Conservation (phyloP, 2,113 vertebrate species). For the Entomyzon cyanotis region DNA sequence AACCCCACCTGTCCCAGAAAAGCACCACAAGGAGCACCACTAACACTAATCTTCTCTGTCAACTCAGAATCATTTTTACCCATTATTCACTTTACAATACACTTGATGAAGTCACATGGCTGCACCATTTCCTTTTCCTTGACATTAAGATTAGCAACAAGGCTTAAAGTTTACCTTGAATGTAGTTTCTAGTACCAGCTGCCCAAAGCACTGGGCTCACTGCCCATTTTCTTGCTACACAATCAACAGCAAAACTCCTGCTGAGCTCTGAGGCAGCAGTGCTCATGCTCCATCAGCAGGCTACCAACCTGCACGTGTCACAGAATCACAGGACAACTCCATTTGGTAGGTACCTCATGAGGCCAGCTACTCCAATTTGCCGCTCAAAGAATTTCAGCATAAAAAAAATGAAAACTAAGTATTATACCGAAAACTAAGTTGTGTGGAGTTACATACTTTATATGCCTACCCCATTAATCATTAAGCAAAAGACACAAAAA, state of each 20-base stretch:
- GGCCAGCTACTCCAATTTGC: background rate
- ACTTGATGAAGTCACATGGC: background rate
- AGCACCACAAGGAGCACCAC: background rate
- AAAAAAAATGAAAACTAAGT: background rate
- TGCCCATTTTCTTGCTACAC: background rate
- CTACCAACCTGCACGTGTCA: background rate
- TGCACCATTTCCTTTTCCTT: background rate
- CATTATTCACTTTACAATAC: background rate
- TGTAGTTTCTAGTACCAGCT: background rate
- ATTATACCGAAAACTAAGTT: background rate
- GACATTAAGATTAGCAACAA: background rate
- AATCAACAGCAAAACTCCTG: background rate
- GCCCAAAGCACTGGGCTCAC: background rate
- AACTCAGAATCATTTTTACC: background rate
- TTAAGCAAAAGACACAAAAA: background rate
- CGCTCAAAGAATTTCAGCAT: background rate
- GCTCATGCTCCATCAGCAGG: background rate
- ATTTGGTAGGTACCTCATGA: background rate
- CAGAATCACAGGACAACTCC: background rate
- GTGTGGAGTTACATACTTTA: background rate
- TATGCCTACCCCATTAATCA: background rate
- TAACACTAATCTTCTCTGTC: background rate
- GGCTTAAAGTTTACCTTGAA: background rate
- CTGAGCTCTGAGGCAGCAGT: background rate
- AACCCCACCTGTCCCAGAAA: background rate